Percentiles rank a stretch among this genome's conserved stretches.
Evolutionary conservation across 2,888 invertebrate genomes (phyloP).

Genomic region (Lepidonotus clava): DNA sequence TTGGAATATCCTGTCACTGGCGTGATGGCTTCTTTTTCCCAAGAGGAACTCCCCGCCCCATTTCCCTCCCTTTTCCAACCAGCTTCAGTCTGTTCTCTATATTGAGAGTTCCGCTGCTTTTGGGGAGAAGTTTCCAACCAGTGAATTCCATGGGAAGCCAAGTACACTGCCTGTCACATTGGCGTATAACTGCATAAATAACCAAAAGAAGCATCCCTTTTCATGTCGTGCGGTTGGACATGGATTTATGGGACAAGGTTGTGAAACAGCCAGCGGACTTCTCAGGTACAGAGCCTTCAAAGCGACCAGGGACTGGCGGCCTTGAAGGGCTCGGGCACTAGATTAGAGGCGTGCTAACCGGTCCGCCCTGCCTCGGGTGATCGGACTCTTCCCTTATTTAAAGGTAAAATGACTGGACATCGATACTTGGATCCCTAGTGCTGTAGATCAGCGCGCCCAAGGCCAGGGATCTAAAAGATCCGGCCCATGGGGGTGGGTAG

Average conservation of each 20-base stretch:
- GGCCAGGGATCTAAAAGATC: constrained; percentile 21
- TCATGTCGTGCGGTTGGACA: too few relatives aligned
- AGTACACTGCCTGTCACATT: too few relatives aligned
- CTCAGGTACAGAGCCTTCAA: neutral
- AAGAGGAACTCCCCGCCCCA: too few relatives aligned
- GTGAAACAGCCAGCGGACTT: too few relatives aligned
- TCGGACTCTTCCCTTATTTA: constrained; percentile 38
- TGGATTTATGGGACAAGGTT: neutral
- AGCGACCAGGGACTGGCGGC: neutral
- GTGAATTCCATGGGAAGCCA: neutral
- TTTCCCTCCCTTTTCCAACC: too few relatives aligned
- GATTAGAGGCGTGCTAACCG: constrained; percentile 3
- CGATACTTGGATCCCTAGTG: constrained; percentile 14
- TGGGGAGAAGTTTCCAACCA: too few relatives aligned
- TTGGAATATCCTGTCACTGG: neutral
- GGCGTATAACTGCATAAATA: too few relatives aligned
- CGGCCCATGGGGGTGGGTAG: neutral
- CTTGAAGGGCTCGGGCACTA: neutral
- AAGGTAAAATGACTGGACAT: constrained; percentile 45
- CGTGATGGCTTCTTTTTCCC: neutral
- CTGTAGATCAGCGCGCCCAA: constrained; percentile 20
- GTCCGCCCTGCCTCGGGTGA: neutral
- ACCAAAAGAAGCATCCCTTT: too few relatives aligned
- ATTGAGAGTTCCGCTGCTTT: too few relatives aligned
- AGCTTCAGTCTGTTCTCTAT: too few relatives aligned